Conservation (phyloP, 2,797 vertebrate genomes). For the Diglossa cyanea region DNA sequence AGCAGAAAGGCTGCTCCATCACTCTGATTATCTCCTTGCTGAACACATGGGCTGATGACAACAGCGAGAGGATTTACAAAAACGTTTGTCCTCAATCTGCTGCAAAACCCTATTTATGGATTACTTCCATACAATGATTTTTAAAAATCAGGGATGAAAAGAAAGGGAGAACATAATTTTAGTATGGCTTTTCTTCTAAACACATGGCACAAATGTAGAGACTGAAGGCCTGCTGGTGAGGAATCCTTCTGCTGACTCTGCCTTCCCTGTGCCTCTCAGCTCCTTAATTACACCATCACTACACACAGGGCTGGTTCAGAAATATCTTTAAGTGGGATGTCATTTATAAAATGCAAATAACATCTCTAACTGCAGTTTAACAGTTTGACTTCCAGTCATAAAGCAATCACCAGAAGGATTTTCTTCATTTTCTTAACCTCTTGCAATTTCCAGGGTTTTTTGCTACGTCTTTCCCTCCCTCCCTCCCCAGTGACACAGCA, state of each 20-base stretch:
- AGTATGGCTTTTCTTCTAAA: not conserved
- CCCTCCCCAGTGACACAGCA: not conserved
- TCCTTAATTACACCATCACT: not conserved
- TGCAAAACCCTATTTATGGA: not conserved
- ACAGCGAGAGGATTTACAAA: not conserved
- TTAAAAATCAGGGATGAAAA: not conserved
- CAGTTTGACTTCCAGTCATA: not conserved
- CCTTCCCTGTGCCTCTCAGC: not conserved
- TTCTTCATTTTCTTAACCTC: not conserved
- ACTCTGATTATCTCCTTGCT: not conserved
- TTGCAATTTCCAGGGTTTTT: not conserved
- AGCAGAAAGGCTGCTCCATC: not conserved
- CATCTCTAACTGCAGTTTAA: not conserved
- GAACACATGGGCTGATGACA: not conserved
- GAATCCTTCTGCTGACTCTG: conserved; percentile 19
- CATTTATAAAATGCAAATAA: conserved; percentile 3
- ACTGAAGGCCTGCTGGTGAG: not conserved
- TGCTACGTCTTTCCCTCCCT: not conserved
- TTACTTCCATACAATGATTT: not conserved
- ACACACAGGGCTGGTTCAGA: not conserved
- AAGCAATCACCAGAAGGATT: not conserved
- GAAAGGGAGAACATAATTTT: not conserved
- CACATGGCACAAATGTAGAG: not conserved
- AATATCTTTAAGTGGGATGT: conserved; percentile 5
- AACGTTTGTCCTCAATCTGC: not conserved